A percentile compares a stretch with the other conserved stretches of the same genome.
phyloP scores from a whole-genome alignment of 2,888 invertebrate genomes.

The Merodon equestris region DNA sequence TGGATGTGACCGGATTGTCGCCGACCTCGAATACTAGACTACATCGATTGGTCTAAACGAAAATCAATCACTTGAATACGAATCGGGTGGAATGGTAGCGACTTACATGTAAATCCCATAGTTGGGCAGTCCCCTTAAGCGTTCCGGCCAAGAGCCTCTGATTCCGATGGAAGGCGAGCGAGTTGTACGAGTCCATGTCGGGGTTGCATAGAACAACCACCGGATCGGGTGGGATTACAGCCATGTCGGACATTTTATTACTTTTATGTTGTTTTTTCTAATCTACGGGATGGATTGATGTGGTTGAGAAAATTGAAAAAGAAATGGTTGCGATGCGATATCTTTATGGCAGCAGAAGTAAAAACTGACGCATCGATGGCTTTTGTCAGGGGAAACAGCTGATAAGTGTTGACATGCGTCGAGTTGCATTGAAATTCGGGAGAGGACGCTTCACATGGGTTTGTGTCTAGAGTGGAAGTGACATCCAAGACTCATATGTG shows the following conservation, averaged over 20 bases:
- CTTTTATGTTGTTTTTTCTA: not conserved
- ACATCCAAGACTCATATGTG: too few relatives aligned
- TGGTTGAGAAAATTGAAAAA: conserved; percentile 27
- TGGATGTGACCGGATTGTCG: conserved; percentile 79
- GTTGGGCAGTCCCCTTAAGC: conserved; percentile 86
- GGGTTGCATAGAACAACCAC: conserved; percentile 85
- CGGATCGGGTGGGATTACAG: conserved; percentile 86
- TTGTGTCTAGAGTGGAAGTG: not conserved
- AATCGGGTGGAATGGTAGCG: conserved; percentile 5
- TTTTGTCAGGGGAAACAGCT: conserved; percentile 44
- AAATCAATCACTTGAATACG: conserved; percentile 1
- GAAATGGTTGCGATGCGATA: conserved; percentile 47
- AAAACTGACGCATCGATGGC: conserved; percentile 33
- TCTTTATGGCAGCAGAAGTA: conserved; percentile 50
- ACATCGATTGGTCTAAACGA: conserved; percentile 85
- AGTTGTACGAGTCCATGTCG: conserved; percentile 86
- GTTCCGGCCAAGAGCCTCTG: conserved; percentile 86
- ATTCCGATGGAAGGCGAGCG: conserved; percentile 85
- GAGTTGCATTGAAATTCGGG: not conserved
- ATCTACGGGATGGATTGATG: conserved; percentile 5
- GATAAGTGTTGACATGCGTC: conserved; percentile 23
- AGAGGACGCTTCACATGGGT: conserved; percentile 1
- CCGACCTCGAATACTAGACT: conserved; percentile 84
- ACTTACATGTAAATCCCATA: conserved; percentile 88
- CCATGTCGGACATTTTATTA: conserved; percentile 79